Conservation (phyloP, 2,888 invertebrate genomes). For the Lepidochitona cinerea region DNA sequence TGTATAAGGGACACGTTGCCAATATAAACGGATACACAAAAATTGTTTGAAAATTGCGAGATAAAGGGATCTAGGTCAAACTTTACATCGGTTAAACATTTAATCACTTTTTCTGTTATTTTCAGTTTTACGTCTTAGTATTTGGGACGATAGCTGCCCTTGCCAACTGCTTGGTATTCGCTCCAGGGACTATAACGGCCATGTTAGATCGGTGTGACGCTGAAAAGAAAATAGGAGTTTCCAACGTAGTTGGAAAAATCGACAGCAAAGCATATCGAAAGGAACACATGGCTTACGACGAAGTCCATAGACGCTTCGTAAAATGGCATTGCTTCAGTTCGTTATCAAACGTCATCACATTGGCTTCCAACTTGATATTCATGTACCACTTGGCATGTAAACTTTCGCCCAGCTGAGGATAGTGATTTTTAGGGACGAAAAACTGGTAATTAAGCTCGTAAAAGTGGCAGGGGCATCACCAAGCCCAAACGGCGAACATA, state of each 20-base stretch:
- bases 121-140: conserved; percentile 36
- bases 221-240: conserved; percentile 43
- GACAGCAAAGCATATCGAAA: conserved; percentile 40
- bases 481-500: too few species aligned
- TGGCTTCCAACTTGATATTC: conserved; percentile 41
- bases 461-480: too few species aligned
- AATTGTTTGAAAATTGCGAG: not conserved
- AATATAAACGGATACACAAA: not conserved
- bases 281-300: conserved; percentile 37
- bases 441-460: too few species aligned
- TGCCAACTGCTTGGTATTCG: conserved; percentile 40
- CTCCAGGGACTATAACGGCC: conserved; percentile 42
- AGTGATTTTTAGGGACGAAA: too few species aligned
- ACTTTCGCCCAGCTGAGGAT: conserved; percentile 18
- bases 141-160: conserved; percentile 38
- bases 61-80: not conserved
- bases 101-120: not conserved
- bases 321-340: conserved; percentile 42
- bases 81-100: not conserved
- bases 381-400: conserved; percentile 40
- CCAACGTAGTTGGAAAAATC: conserved; percentile 45
- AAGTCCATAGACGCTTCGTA: conserved; percentile 39
- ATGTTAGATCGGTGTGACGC: conserved; percentile 44
- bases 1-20: too few species aligned
- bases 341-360: conserved; percentile 36